A percentile compares a stretch with the other conserved stretches of the same genome.
Conservation (phyloP, 1,140 invertebrate genomes). For the Drosophila fuyamai region DNA sequence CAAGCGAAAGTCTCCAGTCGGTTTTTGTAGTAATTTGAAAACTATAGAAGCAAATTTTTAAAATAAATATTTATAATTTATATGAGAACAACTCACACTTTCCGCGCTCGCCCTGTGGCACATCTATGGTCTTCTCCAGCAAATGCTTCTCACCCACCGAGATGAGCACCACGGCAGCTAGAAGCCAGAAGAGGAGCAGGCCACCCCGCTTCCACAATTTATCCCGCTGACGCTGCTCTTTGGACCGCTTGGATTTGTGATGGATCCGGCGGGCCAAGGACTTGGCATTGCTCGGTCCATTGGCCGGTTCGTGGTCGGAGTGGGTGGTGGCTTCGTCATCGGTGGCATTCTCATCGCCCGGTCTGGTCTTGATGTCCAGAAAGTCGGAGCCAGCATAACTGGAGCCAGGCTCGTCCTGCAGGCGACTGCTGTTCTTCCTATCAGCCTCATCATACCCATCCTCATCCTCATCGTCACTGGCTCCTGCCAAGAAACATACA, state of each 20-base stretch:
- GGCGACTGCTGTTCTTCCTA: constrained; percentile 18
- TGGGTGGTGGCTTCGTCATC: constrained; percentile 76
- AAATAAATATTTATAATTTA: not conserved
- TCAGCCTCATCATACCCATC: constrained; percentile 47
- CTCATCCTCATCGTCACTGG: constrained; percentile 57
- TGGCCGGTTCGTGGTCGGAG: constrained; percentile 69
- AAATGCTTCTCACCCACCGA: constrained; percentile 76
- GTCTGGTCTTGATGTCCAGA: constrained; percentile 47
- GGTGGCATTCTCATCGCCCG: constrained; percentile 55
- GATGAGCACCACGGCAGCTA: constrained; percentile 71
- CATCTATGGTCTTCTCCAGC: constrained; percentile 73
- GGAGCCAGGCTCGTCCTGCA: constrained; percentile 43
- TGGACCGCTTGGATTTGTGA: constrained; percentile 69
- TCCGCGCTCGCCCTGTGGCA: constrained; percentile 61
- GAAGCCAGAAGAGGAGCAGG: constrained; percentile 65
- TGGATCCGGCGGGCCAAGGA: constrained; percentile 53
- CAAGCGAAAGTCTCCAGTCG: constrained; percentile 71
- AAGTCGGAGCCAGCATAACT: constrained; percentile 76
- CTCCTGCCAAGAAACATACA: constrained; percentile 58
- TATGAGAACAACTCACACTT: constrained; percentile 51
- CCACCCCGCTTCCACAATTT: constrained; percentile 61
- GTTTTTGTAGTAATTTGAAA: constrained; percentile 68
- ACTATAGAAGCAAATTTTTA: constrained; percentile 16
- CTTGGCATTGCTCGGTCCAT: constrained; percentile 70
- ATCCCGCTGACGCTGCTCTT: constrained; percentile 62